phyloP scores from a whole-genome alignment of 2,888 invertebrate species.

The Ethmia dodecea region DNA sequence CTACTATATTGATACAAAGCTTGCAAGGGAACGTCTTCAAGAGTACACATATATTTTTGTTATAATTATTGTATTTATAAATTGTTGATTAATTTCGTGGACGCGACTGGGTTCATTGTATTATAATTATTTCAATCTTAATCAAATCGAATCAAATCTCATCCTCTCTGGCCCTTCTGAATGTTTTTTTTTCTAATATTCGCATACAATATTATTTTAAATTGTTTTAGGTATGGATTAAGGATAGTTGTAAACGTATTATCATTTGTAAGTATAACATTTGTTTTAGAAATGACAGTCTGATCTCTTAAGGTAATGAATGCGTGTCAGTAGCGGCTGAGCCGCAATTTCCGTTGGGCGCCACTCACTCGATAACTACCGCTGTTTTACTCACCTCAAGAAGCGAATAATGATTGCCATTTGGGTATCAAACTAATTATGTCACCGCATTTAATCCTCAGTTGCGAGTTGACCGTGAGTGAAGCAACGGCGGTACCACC shows the following conservation, averaged over 20 bases:
- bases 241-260: conserved; percentile 67
- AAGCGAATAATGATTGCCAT: too few relatives aligned
- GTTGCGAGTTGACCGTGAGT: conserved; percentile 7
- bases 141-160: conserved; percentile 29
- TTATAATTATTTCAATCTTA: conserved; percentile 26
- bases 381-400: too few relatives aligned
- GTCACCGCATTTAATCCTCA: neutral
- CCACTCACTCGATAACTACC: conserved; percentile 25
- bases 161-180: conserved; percentile 28
- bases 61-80: conserved; percentile 48
- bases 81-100: conserved; percentile 64
- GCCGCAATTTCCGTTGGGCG: conserved; percentile 38
- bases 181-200: conserved; percentile 39
- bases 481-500: conserved; percentile 3
- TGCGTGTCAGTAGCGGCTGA: conserved; percentile 38
- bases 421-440: neutral
- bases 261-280: conserved; percentile 66
- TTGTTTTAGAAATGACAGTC: conserved; percentile 70
- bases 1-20: conserved; percentile 34
- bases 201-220: conserved; percentile 47
- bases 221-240: conserved; percentile 70
- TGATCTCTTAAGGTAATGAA: conserved; percentile 72
- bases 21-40: conserved; percentile 31
- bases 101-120: conserved; percentile 59
- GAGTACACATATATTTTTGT: conserved; percentile 68